phyloP scores from a whole-genome alignment of 64 coral and sea anemone species.

The Porites lutea region DNA sequence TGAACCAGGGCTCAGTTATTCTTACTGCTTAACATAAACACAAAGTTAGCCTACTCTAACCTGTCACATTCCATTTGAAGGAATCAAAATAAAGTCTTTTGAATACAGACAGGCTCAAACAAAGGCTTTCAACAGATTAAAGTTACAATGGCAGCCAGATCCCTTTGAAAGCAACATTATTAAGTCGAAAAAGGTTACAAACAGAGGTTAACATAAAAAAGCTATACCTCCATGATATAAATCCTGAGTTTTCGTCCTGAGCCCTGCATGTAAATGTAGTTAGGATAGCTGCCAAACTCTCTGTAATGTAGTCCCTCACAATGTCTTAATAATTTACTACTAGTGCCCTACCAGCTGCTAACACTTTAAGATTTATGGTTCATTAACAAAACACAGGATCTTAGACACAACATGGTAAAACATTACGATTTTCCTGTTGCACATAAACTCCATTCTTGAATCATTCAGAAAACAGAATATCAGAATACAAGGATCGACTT shows the following conservation, averaged over 20 bases:
- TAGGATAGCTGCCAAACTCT: constrained; percentile 21
- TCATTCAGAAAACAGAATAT: too few relatives aligned
- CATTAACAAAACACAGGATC: constrained; percentile 10
- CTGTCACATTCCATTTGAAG: not conserved
- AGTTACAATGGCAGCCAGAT: not conserved
- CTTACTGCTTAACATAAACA: not conserved
- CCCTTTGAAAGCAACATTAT: not conserved
- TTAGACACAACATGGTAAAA: not conserved
- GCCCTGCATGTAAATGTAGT: constrained; percentile 49
- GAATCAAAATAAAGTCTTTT: not conserved
- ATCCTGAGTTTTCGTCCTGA: constrained; percentile 47
- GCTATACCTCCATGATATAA: constrained; percentile 42
- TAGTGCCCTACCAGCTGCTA: constrained; percentile 44
- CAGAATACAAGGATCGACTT: too few relatives aligned
- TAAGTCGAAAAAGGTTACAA: not conserved
- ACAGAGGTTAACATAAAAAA: not conserved
- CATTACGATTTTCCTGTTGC: not conserved
- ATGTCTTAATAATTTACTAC: constrained; percentile 35
- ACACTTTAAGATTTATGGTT: constrained; percentile 47
- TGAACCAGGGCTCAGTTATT: not conserved
- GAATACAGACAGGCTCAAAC: not conserved
- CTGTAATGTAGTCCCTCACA: constrained; percentile 38
- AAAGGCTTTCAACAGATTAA: not conserved
- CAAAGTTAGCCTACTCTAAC: not conserved
- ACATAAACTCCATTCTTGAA: not conserved